phyloP scores from a whole-genome alignment of 2,113 vertebrate genomes.

The Notechis scutatus region DNA sequence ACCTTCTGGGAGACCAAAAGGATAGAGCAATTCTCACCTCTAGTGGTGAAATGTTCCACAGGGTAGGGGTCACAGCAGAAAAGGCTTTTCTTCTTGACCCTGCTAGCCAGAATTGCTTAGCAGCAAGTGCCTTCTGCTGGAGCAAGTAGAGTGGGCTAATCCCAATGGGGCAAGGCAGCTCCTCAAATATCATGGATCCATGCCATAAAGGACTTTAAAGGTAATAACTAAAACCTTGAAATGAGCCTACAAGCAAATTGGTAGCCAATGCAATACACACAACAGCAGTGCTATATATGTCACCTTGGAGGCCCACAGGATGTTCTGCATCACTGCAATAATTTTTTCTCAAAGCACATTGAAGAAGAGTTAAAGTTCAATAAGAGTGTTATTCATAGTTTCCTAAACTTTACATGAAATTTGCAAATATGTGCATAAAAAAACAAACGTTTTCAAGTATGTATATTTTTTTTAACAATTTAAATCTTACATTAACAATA shows the following conservation, averaged over 20 bases:
- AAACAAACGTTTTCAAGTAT: fast-evolving
- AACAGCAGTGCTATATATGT: background rate
- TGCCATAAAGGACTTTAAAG: background rate
- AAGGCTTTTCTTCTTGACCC: background rate
- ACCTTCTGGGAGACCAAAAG: background rate
- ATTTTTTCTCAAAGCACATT: background rate
- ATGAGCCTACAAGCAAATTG: background rate
- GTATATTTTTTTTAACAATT: background rate
- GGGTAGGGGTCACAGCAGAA: background rate
- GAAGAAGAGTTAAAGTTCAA: background rate
- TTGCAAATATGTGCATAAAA: background rate
- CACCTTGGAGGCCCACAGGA: background rate
- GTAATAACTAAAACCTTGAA: background rate
- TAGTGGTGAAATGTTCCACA: background rate
- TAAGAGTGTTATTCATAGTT: background rate
- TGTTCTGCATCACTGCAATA: background rate
- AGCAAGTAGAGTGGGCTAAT: background rate
- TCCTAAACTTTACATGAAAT: background rate
- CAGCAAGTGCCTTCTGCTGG: background rate
- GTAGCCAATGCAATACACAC: background rate
- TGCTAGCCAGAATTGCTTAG: background rate
- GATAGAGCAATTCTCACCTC: background rate
- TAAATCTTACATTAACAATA: slow-evolving; percentile 8
- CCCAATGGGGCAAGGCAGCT: background rate
- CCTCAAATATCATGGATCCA: background rate